Base-by-base conservation (phyloP, 2,797 vertebrate species). In the Sebastolobus alascanus region DNA sequence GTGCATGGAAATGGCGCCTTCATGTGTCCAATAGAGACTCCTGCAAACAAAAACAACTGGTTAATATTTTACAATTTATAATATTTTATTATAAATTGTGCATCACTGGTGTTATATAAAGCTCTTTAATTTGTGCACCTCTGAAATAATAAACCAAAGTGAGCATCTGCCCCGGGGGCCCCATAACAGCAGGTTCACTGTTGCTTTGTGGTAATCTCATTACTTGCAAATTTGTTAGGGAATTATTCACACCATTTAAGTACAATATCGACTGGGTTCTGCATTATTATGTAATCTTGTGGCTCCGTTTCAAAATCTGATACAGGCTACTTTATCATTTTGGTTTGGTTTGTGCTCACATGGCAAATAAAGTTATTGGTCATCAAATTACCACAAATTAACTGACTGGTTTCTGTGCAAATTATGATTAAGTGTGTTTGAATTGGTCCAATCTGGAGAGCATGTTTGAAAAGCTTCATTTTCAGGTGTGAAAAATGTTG, bases 1-100 rank as follows among this genome's bases (percentile, higher is more conserved):
- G 12, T 13, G 77, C 65, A 74, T 83, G 88, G 85, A 84, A 90
- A 95, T 88, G 85, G 93, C 93, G 93, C 93, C 94, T 85, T 92
- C 94, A 20, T 84, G 94, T 82, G 94, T 92, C 83, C 80, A 75
- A 31, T 1, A 3, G 3, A 60, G 60, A 86, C 35, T 58, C 61
- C 68, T 89, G 73, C 88, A 92, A 69, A 65, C 31, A n/a, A 35
- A 59, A 6, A 40, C n/a, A 54, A 12, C 6, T 13, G 12, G 6
- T 54, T 14, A 8, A 67, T 75, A 52, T 46, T 80, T 65, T 16
- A 66, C 11, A 14, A 18, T 59, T n/a, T 8, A 56, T 8, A 37
- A 5, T 52, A 33, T 3, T 59, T 3, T 9, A 11, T 20, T 3
- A 58, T 33, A 38, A 31, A 69, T 67, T 31, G 14, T 67, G 37